A percentile compares a stretch with the other conserved stretches of the same genome.
Conservation (phyloP, 2,797 vertebrate genomes). For the Ciconia nigra region DNA sequence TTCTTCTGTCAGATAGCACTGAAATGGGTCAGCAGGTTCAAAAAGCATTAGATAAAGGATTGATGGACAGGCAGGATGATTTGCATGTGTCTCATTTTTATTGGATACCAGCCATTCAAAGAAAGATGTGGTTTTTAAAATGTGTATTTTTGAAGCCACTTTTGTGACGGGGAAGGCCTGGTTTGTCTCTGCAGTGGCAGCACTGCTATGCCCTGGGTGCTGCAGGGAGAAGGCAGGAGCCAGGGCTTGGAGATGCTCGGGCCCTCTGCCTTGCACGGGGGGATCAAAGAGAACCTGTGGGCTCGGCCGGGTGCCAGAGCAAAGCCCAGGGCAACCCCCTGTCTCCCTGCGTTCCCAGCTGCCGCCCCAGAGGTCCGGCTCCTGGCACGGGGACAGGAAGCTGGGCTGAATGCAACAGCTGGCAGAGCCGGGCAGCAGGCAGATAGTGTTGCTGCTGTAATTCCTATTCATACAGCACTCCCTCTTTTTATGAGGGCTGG, state of each 20-base stretch:
- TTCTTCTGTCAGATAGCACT: background rate
- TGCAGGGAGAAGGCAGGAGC: background rate
- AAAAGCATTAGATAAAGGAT: background rate
- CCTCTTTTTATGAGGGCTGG: background rate
- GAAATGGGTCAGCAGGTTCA: background rate
- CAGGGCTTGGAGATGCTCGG: background rate
- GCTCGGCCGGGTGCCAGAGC: background rate
- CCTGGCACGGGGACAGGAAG: conserved; percentile 56
- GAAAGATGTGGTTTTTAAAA: background rate
- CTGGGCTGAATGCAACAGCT: conserved; percentile 71
- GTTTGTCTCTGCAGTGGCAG: background rate
- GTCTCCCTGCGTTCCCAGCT: conserved; percentile 37
- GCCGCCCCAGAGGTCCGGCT: background rate
- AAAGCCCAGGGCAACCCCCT: background rate
- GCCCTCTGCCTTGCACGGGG: background rate
- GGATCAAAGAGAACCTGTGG: background rate
- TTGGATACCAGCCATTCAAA: background rate
- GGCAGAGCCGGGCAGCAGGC: conserved; percentile 29
- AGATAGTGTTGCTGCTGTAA: conserved; percentile 19
- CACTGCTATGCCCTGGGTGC: background rate
- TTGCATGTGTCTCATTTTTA: background rate
- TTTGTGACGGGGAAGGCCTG: background rate
- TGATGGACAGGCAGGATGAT: background rate
- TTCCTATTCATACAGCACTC: conserved; percentile 28
- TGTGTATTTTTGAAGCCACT: background rate